Conservation (phyloP, 2,797 vertebrate genomes). For the Garrulus glandarius region DNA sequence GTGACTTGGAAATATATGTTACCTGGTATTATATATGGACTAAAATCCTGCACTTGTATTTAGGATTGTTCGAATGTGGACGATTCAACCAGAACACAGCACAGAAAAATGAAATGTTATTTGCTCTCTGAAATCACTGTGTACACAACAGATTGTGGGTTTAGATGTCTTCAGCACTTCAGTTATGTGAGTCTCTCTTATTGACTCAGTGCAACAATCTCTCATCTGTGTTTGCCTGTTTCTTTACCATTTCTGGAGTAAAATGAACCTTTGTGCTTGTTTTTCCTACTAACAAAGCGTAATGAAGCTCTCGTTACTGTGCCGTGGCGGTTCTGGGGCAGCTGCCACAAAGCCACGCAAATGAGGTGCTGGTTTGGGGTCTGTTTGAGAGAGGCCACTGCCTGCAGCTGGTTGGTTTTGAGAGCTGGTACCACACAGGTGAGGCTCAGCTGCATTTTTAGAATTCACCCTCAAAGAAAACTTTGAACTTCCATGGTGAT, state of each 20-base stretch:
- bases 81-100: conserved; percentile 1
- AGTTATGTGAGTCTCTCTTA: neutral
- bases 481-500: fast-evolving
- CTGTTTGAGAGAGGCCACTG: fast-evolving
- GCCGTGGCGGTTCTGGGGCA: neutral
- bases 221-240: neutral
- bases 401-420: too few species aligned
- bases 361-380: neutral
- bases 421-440: fast-evolving
- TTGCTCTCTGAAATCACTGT: conserved; percentile 47
- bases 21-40: neutral
- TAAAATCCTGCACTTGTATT: conserved; percentile 19
- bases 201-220: conserved; percentile 23
- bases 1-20: conserved; percentile 58
- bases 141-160: conserved; percentile 42
- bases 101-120: conserved; percentile 9
- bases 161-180: conserved; percentile 17
- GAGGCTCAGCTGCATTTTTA: neutral
- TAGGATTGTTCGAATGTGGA: neutral
- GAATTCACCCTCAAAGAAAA: neutral
- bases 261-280: neutral
- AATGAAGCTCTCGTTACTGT: neutral
- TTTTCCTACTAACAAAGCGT: neutral
- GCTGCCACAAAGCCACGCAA: fast-evolving
- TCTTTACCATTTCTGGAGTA: neutral